These are phyloP conservation scores for Anagyrus pseudococci DNA, from an alignment of 2,888 invertebrate genomes.

Conservation along the genomic window DNA sequence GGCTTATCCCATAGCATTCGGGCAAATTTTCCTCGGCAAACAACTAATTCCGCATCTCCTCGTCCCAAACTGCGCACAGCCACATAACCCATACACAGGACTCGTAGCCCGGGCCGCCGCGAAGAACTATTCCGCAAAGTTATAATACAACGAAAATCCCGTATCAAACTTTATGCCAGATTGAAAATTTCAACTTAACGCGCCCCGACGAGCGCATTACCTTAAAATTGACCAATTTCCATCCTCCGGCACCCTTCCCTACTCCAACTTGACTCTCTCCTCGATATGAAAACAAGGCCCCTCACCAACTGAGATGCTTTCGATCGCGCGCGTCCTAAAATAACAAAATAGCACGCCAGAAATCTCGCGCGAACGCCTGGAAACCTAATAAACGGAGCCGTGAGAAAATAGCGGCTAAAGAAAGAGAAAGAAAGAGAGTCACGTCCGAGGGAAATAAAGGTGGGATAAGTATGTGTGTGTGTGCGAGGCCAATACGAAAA, in stretches of 20 bases:
- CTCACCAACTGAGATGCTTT: neutral
- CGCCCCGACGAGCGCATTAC: neutral
- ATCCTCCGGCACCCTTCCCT: neutral
- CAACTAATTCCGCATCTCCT: too few relatives aligned
- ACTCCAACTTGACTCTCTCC: slow-evolving; percentile 2
- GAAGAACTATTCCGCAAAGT: neutral
- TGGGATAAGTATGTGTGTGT: too few relatives aligned
- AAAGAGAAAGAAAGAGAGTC: too few relatives aligned
- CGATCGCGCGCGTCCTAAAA: neutral
- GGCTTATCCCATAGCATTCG: too few relatives aligned
- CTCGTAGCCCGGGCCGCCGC: too few relatives aligned
- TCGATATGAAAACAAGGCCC: too few relatives aligned
- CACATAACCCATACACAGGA: too few relatives aligned
- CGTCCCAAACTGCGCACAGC: too few relatives aligned
- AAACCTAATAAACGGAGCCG: slow-evolving; percentile 25
- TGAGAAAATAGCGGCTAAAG: too few relatives aligned
- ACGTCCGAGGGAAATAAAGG: too few relatives aligned
- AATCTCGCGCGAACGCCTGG: neutral
- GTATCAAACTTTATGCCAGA: neutral
- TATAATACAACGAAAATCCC: neutral
- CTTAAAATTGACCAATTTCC: slow-evolving; percentile 4
- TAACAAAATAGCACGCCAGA: neutral
- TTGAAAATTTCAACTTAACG: neutral
- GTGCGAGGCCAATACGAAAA: too few relatives aligned
- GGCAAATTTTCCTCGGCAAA: too few relatives aligned